Evolutionary conservation across 2,797 vertebrate species (phyloP).

Genomic region (Gastrophryne carolinensis): DNA sequence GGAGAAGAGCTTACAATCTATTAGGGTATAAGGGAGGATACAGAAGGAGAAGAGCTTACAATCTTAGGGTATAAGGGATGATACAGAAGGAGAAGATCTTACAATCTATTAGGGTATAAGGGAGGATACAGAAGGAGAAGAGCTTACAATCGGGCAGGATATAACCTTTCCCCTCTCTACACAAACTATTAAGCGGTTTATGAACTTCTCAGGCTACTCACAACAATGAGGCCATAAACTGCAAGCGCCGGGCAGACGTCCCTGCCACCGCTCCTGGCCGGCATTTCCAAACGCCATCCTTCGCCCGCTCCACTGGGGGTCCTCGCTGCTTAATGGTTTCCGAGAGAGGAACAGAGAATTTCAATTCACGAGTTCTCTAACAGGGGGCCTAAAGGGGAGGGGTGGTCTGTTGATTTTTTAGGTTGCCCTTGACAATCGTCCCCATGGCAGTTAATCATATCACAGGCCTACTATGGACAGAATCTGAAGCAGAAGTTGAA

Average conservation of each 20-base stretch:
- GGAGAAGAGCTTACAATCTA: too few relatives aligned
- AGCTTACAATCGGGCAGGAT: too few relatives aligned
- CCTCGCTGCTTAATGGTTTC: neutral
- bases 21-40: too few relatives aligned
- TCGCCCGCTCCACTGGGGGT: neutral
- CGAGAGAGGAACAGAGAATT: neutral
- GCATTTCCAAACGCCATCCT: too few relatives aligned
- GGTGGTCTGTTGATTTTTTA: slow-evolving; percentile 17
- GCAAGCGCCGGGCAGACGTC: neutral
- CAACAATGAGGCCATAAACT: neutral
- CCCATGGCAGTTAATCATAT: slow-evolving; percentile 65
- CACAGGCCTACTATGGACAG: slow-evolving; percentile 33
- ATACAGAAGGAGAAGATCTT: too few relatives aligned
- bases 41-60: too few relatives aligned
- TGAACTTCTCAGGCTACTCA: neutral
- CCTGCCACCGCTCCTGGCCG: neutral
- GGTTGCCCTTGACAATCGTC: slow-evolving; percentile 62
- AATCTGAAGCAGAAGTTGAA: slow-evolving; percentile 52
- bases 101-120: too few relatives aligned
- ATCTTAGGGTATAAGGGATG: too few relatives aligned
- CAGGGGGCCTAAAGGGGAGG: neutral
- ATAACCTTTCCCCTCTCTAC: too few relatives aligned
- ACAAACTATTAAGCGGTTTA: neutral
- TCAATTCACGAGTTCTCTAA: too few relatives aligned
- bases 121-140: too few relatives aligned